Evolutionary conservation across 2,888 invertebrate genomes (phyloP).

Genomic region (Pediacus dermestoides): DNA sequence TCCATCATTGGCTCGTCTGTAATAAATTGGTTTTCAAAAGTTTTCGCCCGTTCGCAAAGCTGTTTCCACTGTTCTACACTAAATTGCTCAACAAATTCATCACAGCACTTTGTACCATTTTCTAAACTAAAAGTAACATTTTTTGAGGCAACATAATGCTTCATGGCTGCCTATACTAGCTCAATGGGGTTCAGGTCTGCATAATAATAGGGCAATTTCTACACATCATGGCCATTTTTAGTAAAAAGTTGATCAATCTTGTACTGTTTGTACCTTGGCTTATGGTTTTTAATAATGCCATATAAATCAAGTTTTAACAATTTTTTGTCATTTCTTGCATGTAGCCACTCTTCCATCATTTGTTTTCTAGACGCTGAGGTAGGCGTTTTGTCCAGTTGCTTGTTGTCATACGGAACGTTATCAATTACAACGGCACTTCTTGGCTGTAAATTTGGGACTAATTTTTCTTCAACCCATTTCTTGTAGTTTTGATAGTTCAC

Average conservation of each 20-base stretch:
- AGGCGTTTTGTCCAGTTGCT: conserved; percentile 14
- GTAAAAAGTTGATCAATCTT: conserved; percentile 9
- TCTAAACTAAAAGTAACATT: too few relatives aligned
- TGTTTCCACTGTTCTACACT: too few relatives aligned
- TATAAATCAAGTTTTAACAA: conserved; percentile 19
- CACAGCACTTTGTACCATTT: too few relatives aligned
- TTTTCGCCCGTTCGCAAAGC: too few relatives aligned
- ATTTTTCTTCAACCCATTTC: conserved; percentile 14
- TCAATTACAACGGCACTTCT: conserved; percentile 28
- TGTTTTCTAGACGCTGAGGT: conserved; percentile 4
- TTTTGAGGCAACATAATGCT: too few relatives aligned
- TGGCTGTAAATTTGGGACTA: conserved; percentile 23
- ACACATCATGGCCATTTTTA: neutral
- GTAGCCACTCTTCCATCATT: conserved; percentile 16
- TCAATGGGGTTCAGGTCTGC: conserved; percentile 1
- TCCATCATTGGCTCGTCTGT: too few relatives aligned
- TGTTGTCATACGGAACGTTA: conserved; percentile 21
- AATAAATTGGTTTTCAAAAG: too few relatives aligned
- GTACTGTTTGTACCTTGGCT: conserved; percentile 5
- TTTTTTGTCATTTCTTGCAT: conserved; percentile 10
- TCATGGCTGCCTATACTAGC: too few relatives aligned
- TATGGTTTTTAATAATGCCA: conserved; percentile 13
- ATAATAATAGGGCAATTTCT: neutral
- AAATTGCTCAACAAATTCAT: too few relatives aligned
- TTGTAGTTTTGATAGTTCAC: conserved; percentile 13